These are phyloP conservation scores for Cottoperca gobio DNA, from an alignment of 2,797 vertebrate genomes.

Conservation along the genomic window DNA sequence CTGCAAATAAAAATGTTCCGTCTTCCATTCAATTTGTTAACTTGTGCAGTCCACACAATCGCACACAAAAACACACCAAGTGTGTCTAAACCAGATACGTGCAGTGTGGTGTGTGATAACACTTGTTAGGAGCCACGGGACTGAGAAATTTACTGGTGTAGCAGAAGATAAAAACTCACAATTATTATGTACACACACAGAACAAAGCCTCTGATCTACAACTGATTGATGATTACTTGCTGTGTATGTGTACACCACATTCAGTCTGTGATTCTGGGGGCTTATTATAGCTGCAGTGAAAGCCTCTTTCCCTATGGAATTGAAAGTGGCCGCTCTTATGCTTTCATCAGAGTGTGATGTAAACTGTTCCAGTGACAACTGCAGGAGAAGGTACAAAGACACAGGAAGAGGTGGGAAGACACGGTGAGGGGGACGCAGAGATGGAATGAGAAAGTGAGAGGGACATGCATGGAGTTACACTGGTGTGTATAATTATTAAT, in stretches of 20 bases:
- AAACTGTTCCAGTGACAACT: slow-evolving; percentile 29
- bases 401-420: slow-evolving; percentile 4
- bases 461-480: background rate
- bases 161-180: background rate
- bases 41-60: background rate
- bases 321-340: slow-evolving; percentile 24
- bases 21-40: slow-evolving; percentile 13
- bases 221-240: slow-evolving; percentile 18
- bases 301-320: slow-evolving; percentile 32
- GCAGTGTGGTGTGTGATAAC: slow-evolving; percentile 9
- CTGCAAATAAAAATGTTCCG: background rate
- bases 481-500: background rate
- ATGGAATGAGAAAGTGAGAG: slow-evolving; percentile 8
- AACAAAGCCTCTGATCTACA: slow-evolving; percentile 19
- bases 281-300: slow-evolving; percentile 37
- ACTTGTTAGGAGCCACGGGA: slow-evolving; percentile 8
- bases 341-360: slow-evolving; percentile 39
- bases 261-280: background rate
- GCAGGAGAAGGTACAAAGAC: slow-evolving; percentile 21
- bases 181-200: background rate
- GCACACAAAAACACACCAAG: background rate
- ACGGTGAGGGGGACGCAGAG: background rate
- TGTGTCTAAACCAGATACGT: slow-evolving; percentile 9
- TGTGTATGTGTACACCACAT: background rate
- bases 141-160: background rate